These are phyloP conservation scores for Omphaloscelis lunosa DNA, from an alignment of 2,888 invertebrate genomes.

Conservation along the genomic window DNA sequence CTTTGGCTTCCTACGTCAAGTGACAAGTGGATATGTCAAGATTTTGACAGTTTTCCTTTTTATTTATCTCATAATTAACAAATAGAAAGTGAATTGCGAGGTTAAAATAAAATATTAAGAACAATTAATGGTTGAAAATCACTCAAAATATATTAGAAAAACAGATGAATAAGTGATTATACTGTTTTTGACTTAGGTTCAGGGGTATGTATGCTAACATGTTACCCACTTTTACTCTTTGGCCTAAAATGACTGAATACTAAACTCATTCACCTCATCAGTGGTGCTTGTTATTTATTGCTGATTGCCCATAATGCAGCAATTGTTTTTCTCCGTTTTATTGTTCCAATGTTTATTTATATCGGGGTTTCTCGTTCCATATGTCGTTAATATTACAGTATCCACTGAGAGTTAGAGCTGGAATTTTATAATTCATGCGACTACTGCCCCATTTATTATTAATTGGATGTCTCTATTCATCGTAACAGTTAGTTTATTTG, in stretches of 20 bases:
- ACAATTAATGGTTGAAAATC: conserved; percentile 35
- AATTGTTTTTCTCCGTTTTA: conserved; percentile 43
- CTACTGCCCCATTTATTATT: conserved; percentile 32
- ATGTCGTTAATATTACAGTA: conserved; percentile 26
- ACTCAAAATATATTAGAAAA: conserved; percentile 38
- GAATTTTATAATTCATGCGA: conserved; percentile 34
- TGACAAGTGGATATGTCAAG: conserved; percentile 71
- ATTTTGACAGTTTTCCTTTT: conserved; percentile 77
- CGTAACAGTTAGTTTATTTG: conserved; percentile 45
- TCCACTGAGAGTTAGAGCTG: conserved; percentile 17
- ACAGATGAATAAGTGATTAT: conserved; percentile 53
- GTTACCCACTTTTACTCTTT: conserved; percentile 79
- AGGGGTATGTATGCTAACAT: conserved; percentile 79
- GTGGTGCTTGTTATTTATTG: conserved; percentile 48
- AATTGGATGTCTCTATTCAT: conserved; percentile 29
- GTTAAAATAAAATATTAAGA: conserved; percentile 33
- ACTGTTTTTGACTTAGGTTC: conserved; percentile 67
- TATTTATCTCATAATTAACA: conserved; percentile 74
- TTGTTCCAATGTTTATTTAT: conserved; percentile 34
- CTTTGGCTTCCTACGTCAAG: conserved; percentile 33
- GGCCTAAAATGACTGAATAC: conserved; percentile 68
- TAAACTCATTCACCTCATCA: conserved; percentile 55
- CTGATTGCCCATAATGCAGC: conserved; percentile 36
- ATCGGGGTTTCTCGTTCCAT: conserved; percentile 16
- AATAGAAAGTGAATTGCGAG: conserved; percentile 76